phyloP scores from a whole-genome alignment of 2,797 vertebrate genomes.

The Philypnodon macrostomus region DNA sequence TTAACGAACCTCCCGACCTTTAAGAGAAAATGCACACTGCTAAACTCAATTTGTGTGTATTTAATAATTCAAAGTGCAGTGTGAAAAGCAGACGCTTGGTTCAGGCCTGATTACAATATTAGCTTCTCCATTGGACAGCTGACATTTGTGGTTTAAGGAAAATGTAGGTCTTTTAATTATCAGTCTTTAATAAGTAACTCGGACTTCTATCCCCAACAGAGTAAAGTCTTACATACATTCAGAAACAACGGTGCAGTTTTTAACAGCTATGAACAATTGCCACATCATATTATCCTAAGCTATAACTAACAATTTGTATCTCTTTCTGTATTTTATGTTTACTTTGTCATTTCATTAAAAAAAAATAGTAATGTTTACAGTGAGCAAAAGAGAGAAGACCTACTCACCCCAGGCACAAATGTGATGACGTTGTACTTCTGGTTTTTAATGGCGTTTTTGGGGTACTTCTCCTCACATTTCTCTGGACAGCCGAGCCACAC shows the following conservation, averaged over 20 bases:
- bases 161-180: slow-evolving; percentile 70
- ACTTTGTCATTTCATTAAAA: no score
- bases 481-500: slow-evolving; percentile 95
- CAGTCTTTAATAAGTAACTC: slow-evolving; percentile 74
- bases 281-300: no score
- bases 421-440: slow-evolving; percentile 98
- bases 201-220: slow-evolving; percentile 56
- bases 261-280: no score
- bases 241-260: slow-evolving; percentile 29
- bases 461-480: slow-evolving; percentile 96
- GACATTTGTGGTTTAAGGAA: slow-evolving; percentile 73
- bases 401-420: slow-evolving; percentile 96
- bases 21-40: slow-evolving; percentile 67
- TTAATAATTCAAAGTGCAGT: slow-evolving; percentile 81
- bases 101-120: slow-evolving; percentile 68
- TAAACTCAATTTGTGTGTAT: slow-evolving; percentile 75
- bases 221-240: slow-evolving; percentile 32
- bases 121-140: slow-evolving; percentile 68
- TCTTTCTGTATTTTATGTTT: no score
- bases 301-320: no score
- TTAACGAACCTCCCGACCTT: slow-evolving; percentile 80
- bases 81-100: slow-evolving; percentile 63
- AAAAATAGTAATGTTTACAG: no score
- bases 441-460: slow-evolving; percentile 96
- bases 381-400: background rate